Conservation (phyloP, 2,888 invertebrate genomes). For the Eledone cirrhosa region DNA sequence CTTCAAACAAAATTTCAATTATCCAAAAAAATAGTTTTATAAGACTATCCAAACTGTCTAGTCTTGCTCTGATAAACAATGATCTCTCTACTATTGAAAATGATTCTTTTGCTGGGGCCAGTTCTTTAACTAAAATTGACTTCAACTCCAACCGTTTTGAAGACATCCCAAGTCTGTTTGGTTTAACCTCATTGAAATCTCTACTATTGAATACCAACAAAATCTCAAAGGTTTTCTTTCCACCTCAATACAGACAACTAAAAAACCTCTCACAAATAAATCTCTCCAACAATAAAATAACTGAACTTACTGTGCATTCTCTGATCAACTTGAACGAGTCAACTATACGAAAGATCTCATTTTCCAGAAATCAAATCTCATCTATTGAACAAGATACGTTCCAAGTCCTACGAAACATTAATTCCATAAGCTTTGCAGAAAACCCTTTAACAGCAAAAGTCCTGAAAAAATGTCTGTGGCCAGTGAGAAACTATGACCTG, state of each 20-base stretch:
- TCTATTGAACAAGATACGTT: slow-evolving; percentile 42
- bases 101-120: background rate
- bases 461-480: slow-evolving; percentile 40
- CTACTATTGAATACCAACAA: slow-evolving; percentile 47
- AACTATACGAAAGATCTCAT: slow-evolving; percentile 40
- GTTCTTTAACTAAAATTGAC: slow-evolving; percentile 3
- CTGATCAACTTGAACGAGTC: slow-evolving; percentile 40
- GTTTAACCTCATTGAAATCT: slow-evolving; percentile 38
- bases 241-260: slow-evolving; percentile 36
- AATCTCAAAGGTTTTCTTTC: slow-evolving; percentile 46
- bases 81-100: background rate
- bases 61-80: background rate
- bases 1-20: slow-evolving; percentile 3
- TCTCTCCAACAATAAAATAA: slow-evolving; percentile 46
- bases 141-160: slow-evolving; percentile 44
- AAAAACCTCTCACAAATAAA: slow-evolving; percentile 38
- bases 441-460: slow-evolving; percentile 45
- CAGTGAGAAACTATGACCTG: slow-evolving; percentile 40
- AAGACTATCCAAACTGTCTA: background rate
- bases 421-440: slow-evolving; percentile 47
- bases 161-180: slow-evolving; percentile 38
- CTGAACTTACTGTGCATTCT: slow-evolving; percentile 38
- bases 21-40: background rate
- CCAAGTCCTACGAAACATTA: slow-evolving; percentile 37
- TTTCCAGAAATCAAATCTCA: slow-evolving; percentile 45